Evolutionary conservation across 2,113 vertebrate species (phyloP).

Genomic region (Pleuronectes platessa): DNA sequence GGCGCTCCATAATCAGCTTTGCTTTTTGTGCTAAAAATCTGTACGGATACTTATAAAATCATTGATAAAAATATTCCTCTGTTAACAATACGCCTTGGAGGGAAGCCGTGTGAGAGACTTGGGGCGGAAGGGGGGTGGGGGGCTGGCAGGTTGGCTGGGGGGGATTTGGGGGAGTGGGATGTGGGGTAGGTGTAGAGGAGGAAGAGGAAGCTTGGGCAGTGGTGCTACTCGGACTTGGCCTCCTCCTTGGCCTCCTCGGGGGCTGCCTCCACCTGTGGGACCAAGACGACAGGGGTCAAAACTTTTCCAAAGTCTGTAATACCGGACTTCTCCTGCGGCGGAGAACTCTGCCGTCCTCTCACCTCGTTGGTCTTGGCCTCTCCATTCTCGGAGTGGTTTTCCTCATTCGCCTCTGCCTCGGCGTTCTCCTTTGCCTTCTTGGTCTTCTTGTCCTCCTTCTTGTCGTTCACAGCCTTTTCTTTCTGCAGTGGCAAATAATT

Average conservation of each 20-base stretch:
- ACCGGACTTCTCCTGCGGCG: not conserved
- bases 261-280: conserved; percentile 78
- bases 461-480: conserved; percentile 90
- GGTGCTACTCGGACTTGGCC: conserved; percentile 85
- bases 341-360: conserved; percentile 15
- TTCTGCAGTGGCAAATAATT: conserved; percentile 79
- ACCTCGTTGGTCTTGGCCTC: conserved; percentile 93
- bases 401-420: conserved; percentile 89
- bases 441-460: conserved; percentile 90
- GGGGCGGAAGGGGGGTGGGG: conserved; percentile 57
- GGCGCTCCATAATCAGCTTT: conserved; percentile 83
- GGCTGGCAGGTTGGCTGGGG: conserved; percentile 57
- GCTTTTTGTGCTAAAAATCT: conserved; percentile 89
- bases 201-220: conserved; percentile 74
- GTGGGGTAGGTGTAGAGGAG: conserved; percentile 41
- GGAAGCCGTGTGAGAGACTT: conserved; percentile 83
- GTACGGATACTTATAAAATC: conserved; percentile 89
- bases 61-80: conserved; percentile 90
- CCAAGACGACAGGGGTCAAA: conserved; percentile 2
- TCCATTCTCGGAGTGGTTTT: conserved; percentile 94
- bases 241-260: conserved; percentile 83
- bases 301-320: not conserved
- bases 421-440: conserved; percentile 90
- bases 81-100: conserved; percentile 87
- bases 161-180: conserved; percentile 10